Base-by-base conservation (phyloP, 2,888 invertebrate genomes). In the Ophion ventricosus region DNA sequence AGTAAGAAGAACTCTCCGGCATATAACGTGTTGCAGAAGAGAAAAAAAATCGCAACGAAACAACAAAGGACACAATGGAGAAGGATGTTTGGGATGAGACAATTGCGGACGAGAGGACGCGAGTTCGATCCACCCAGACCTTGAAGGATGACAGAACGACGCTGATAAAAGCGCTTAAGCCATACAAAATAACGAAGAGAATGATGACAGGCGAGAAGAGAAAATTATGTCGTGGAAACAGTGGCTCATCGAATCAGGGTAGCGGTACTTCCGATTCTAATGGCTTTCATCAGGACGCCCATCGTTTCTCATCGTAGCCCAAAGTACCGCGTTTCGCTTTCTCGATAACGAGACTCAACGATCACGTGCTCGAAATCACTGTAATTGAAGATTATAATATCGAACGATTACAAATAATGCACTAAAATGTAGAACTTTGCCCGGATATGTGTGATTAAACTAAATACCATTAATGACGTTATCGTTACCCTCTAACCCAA, bases 11-110 rank as follows among this genome's bases (percentile, higher is more conserved):
- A 10, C 14, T 43, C 14, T 11, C 2, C 4, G 43, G 35, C 35
- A 35, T 35, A 8, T 35, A 8, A 20, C 78, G 91, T 94, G 78
- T 90, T 88, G 89, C 90, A 90, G 92, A 91, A 69, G 93, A 93
- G 85, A 93, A 93, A 80, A 91, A 92, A 82, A 89, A 92, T 35
- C 92, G 92, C 25, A 93, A 93, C 84, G 93, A 93, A 84, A 89
- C 90, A 25, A 92, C 93, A 73, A 91, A 88, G 59, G 93, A 93
- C 76, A 92, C 88, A 81, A 80, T 89, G 11, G 91, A 91, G 11
- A 91, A 91, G 10, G 90, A 88, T 57, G 85, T 84, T 20, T 84
- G 83, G 73, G 74, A 87, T 61, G 82, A 80, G 14, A 25, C 67
- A 17, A 25, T 26, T 17, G 35, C 54, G 70, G 83, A 83, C 8